phyloP scores from a whole-genome alignment of 2,888 invertebrate genomes.

The Zaprionus bogoriensis region DNA sequence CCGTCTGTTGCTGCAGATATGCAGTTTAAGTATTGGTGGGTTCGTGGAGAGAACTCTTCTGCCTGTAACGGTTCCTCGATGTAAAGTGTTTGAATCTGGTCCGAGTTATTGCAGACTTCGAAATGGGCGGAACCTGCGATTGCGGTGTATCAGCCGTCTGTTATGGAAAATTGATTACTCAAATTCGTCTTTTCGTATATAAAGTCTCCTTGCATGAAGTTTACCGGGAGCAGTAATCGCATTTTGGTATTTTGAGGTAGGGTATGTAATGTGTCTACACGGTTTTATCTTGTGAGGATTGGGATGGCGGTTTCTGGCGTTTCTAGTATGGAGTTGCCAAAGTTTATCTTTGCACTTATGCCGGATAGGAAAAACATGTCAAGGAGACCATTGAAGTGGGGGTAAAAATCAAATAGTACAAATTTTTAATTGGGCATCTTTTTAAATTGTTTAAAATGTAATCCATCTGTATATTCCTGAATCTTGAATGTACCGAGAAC shows the following conservation, averaged over 20 bases:
- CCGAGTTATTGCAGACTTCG: constrained; percentile 1
- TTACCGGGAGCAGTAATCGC: background rate
- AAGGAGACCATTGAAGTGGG: constrained; percentile 7
- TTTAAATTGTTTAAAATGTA: constrained; percentile 19
- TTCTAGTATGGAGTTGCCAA: constrained; percentile 4
- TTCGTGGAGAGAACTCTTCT: constrained; percentile 2
- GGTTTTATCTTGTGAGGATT: constrained; percentile 2
- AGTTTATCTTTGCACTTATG: constrained; percentile 3
- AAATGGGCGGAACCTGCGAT: background rate
- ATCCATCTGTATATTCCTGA: constrained; percentile 23
- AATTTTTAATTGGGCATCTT: constrained; percentile 6
- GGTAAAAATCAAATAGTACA: constrained; percentile 11
- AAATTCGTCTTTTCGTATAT: constrained; percentile 8
- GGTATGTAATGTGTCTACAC: constrained; percentile 10
- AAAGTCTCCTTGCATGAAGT: constrained; percentile 5
- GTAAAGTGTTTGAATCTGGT: background rate
- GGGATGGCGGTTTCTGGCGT: constrained; percentile 8
- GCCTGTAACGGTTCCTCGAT: constrained; percentile 7
- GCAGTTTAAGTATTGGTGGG: constrained; percentile 12
- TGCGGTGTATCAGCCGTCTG: constrained; percentile 1
- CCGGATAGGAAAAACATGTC: constrained; percentile 5
- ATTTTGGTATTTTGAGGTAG: constrained; percentile 11
- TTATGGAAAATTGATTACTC: constrained; percentile 6
- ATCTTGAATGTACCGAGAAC: constrained; percentile 23
- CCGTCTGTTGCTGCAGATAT: constrained; percentile 5